Conservation (phyloP, 2,113 vertebrate genomes). For the Ammospiza nelsoni region DNA sequence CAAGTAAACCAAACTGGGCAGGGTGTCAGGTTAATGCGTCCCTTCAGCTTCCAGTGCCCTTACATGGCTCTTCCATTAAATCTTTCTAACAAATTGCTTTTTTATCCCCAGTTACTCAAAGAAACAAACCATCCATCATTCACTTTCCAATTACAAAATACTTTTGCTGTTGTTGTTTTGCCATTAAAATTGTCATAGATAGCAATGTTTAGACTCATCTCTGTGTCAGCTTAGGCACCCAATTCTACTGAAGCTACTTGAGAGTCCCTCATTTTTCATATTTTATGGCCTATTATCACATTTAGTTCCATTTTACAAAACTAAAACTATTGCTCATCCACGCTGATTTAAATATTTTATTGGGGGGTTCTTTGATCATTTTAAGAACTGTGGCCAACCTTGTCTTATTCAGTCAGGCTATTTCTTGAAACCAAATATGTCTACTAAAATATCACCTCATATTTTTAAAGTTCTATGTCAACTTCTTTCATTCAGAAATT, state of each 20-base stretch:
- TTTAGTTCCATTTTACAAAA: not conserved
- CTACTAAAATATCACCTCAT: not conserved
- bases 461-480: not conserved
- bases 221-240: not conserved
- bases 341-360: not conserved
- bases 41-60: not conserved
- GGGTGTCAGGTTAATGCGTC: not conserved
- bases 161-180: not conserved
- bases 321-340: not conserved
- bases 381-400: not conserved
- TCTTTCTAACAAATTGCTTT: not conserved
- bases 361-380: not conserved
- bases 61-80: not conserved
- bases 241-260: not conserved
- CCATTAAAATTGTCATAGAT: not conserved
- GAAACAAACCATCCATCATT: not conserved
- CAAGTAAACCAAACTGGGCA: fast-evolving
- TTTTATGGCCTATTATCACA: not conserved
- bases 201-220: not conserved
- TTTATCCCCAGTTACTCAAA: not conserved
- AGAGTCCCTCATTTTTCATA: not conserved
- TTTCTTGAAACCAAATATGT: not conserved
- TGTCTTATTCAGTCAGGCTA: not conserved
- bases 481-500: not conserved
- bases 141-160: not conserved